Evolutionary conservation across 2,113 vertebrate genomes (phyloP), one percentile per base, ranked within the genome.

Genomic region (Kobus ellipsiprymnus): DNA sequence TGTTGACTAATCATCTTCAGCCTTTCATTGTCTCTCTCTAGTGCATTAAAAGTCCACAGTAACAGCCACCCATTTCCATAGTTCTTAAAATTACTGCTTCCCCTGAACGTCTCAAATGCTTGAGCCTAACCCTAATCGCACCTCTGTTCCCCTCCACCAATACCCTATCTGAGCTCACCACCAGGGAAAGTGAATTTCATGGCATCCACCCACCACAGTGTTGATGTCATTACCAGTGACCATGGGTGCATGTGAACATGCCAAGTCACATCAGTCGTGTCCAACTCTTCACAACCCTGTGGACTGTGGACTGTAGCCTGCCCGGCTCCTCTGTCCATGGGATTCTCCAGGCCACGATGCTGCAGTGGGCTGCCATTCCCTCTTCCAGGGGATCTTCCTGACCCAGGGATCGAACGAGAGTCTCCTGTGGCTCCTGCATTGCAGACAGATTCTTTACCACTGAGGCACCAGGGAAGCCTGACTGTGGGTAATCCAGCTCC

Each of bases 231-330:
- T 15, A 27, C 5, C 23, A 4, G 21, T 74, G 46, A 77, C 17
- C 8, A 0, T 19, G 13, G 30, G 64, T 55, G 2, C 67, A 71
- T 40, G n/a, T 40, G 67, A 71, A n/a, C 19, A 0, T 6, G 10
- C 67, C 67, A 71, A 23, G n/a, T 71, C n/a, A 71, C n/a, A 71
- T 71, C n/a, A 71, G 5, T 40, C 1, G 1, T 23, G n/a, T 40
- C n/a, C 67, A 71, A 71, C 67, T 40, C 67, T 71, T 71, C 67
- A 40, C n/a, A 12, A 6, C 36, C 17, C 19, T 71, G 67, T 40
- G 67, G 67, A 71, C 64, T 71, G 17, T 36, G 64, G 33, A 71
- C 19, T 71, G 19, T 36, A 67, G 16, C 62, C 33, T n/a, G 19
- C n/a, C n/a, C 40, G 67, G 67, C 67, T 40, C n/a, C 67, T 23